Percentiles rank a stretch among this genome's conserved stretches.
Conservation (phyloP, 2,113 vertebrate species). For the Eidolon helvum region DNA sequence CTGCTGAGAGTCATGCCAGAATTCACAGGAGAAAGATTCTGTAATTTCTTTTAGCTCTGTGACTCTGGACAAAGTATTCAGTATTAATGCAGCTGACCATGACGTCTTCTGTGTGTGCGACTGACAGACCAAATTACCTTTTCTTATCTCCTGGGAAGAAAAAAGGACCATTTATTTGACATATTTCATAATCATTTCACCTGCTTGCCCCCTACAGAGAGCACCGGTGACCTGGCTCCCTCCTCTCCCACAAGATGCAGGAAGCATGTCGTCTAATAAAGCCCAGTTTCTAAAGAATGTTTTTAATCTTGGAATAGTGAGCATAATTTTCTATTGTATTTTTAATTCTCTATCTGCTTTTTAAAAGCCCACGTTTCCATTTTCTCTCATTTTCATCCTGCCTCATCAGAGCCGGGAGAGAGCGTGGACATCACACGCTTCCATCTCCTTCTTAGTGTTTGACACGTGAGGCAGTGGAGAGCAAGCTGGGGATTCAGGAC, state of each 20-base stretch:
- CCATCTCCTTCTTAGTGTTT: neutral
- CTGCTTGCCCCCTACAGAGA: conserved; percentile 64
- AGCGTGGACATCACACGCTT: neutral
- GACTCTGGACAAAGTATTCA: conserved; percentile 75
- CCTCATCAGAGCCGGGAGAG: neutral
- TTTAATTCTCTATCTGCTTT: conserved; percentile 66
- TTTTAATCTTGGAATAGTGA: conserved; percentile 64
- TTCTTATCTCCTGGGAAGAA: conserved; percentile 72
- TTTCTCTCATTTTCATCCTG: neutral
- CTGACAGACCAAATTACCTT: conserved; percentile 79
- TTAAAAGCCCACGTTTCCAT: conserved; percentile 17
- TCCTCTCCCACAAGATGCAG: neutral
- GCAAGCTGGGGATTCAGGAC: neutral
- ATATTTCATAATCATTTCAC: conserved; percentile 78
- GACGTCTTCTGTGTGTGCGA: conserved; percentile 63
- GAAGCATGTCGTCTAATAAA: conserved; percentile 55
- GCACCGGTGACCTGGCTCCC: conserved; percentile 40
- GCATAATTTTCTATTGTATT: conserved; percentile 50
- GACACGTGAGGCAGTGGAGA: rapidly evolving
- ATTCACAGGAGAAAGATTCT: conserved; percentile 66
- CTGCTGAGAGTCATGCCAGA: conserved; percentile 61
- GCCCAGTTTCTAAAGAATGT: conserved; percentile 59
- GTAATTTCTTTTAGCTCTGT: conserved; percentile 73
- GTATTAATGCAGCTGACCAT: conserved; percentile 78
- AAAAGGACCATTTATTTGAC: conserved; percentile 76